A percentile compares a stretch with the other conserved stretches of the same genome.
Conservation (phyloP, 2,797 vertebrate genomes). For the Artibeus lituratus region DNA sequence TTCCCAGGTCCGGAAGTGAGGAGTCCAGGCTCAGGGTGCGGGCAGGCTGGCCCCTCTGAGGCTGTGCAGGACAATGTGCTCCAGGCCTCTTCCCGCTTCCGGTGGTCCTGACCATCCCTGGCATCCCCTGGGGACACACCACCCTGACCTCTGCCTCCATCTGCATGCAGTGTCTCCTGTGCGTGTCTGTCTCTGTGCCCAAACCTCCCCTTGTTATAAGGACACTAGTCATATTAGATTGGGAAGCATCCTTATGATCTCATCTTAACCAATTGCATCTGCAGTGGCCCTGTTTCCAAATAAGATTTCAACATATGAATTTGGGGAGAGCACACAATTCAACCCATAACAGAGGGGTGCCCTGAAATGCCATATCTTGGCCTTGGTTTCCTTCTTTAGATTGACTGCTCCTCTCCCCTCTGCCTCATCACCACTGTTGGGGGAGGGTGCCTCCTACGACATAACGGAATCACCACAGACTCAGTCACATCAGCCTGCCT, state of each 20-base stretch:
- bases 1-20: background rate
- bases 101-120: rapidly evolving
- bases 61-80: background rate
- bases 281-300: background rate
- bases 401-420: background rate
- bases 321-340: background rate
- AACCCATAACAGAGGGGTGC: background rate
- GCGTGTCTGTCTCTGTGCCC: rapidly evolving
- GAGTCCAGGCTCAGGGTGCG: rapidly evolving
- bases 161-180: rapidly evolving
- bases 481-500: too few relatives aligned
- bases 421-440: background rate
- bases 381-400: too few relatives aligned
- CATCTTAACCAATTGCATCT: too few relatives aligned
- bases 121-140: rapidly evolving
- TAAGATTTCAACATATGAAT: rapidly evolving
- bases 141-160: background rate
- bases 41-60: background rate
- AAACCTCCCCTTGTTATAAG: rapidly evolving
- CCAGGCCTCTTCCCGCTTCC: background rate
- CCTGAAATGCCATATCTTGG: background rate
- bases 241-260: rapidly evolving
- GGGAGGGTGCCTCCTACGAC: too few relatives aligned
- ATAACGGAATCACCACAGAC: background rate
- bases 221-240: rapidly evolving